A percentile compares a stretch with the other conserved stretches of the same genome.
Evolutionary conservation across 23 tunicate species (phyloP).

Genomic region (Ascidia mentula): DNA sequence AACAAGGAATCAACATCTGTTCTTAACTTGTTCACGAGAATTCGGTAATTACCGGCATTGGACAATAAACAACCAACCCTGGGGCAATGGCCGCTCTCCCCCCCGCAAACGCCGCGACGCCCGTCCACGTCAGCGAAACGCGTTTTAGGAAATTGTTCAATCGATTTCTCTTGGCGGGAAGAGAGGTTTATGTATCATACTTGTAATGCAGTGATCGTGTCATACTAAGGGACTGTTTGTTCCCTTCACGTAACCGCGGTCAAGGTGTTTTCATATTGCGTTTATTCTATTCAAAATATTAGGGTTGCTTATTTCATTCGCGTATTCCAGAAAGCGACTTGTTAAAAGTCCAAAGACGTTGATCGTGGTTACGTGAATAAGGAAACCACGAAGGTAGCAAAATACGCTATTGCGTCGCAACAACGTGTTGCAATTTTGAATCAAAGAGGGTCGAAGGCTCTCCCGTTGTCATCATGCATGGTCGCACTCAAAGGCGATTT

Average conservation of each 20-base stretch:
- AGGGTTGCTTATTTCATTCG: too few species aligned
- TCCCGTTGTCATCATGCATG: neutral
- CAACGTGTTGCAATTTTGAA: too few species aligned
- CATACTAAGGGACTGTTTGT: too few species aligned
- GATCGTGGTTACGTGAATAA: too few species aligned
- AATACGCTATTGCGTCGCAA: too few species aligned
- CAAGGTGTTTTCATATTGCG: too few species aligned
- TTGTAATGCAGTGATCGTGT: slow-evolving; percentile 11
- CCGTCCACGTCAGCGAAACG: neutral
- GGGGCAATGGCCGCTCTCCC: neutral
- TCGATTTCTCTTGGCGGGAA: neutral
- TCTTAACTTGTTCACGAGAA: slow-evolving; percentile 79
- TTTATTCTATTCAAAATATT: too few species aligned
- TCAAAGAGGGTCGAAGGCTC: too few species aligned
- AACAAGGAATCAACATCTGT: slow-evolving; percentile 87
- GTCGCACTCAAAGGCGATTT: neutral
- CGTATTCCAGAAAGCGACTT: too few species aligned
- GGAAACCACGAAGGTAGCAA: too few species aligned
- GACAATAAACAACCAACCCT: neutral
- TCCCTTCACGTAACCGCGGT: too few species aligned
- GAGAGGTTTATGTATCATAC: neutral
- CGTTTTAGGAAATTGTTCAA: neutral
- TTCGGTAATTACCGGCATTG: slow-evolving; percentile 35
- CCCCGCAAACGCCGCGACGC: neutral
- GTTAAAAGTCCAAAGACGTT: too few species aligned